Conservation (phyloP, 2,888 invertebrate species). For the Andrena bicolor region DNA sequence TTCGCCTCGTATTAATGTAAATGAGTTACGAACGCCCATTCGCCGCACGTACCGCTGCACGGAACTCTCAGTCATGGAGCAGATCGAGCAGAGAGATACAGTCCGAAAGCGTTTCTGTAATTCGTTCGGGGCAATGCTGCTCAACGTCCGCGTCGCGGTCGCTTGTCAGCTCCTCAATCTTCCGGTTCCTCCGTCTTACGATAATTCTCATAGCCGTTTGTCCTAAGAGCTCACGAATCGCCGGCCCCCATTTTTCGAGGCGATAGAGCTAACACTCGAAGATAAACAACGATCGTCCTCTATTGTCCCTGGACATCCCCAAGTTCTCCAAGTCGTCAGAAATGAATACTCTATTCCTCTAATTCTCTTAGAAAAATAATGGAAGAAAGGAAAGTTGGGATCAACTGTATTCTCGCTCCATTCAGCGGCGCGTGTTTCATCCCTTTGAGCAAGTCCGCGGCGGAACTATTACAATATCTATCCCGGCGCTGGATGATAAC, state of each 20-base stretch:
- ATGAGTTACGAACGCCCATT: slow-evolving; percentile 69
- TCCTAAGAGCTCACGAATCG: no score
- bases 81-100: slow-evolving; percentile 57
- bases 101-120: slow-evolving; percentile 46
- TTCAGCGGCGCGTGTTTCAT: background rate
- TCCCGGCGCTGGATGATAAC: background rate
- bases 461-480: slow-evolving; percentile 20
- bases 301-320: background rate
- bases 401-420: background rate
- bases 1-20: slow-evolving; percentile 67
- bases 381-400: background rate
- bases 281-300: background rate
- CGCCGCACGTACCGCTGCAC: slow-evolving; percentile 63
- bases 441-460: slow-evolving; percentile 1
- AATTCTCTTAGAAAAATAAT: no score
- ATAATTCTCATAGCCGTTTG: slow-evolving; percentile 7
- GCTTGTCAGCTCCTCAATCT: slow-evolving; percentile 32
- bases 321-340: background rate
- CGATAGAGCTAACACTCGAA: background rate
- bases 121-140: slow-evolving; percentile 43
- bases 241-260: no score
- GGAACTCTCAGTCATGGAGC: slow-evolving; percentile 38
- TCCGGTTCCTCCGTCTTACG: background rate
- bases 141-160: slow-evolving; percentile 13
- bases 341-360: no score